phyloP scores from a whole-genome alignment of 2,113 vertebrate species.

The Casuarius casuarius region DNA sequence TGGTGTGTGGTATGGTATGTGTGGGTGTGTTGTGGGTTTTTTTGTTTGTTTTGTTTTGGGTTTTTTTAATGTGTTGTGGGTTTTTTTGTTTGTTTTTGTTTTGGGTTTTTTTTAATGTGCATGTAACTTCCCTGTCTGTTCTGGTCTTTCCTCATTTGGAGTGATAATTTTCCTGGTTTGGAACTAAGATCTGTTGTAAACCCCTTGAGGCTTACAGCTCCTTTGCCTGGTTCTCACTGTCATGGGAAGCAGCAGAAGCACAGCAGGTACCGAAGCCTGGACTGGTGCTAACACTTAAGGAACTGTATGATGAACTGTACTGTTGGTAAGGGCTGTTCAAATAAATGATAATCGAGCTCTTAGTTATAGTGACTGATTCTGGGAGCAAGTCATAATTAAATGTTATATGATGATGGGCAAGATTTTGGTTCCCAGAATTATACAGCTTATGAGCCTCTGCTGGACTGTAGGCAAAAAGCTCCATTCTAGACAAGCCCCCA shows the following conservation, averaged over 20 bases:
- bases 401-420: background rate
- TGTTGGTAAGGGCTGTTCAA: background rate
- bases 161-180: background rate
- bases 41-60: too few relatives aligned
- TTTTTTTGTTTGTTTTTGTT: background rate
- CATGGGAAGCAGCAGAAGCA: rapidly evolving
- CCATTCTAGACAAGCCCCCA: background rate
- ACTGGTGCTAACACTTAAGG: background rate
- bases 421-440: background rate
- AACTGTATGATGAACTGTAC: background rate
- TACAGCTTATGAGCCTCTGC: background rate
- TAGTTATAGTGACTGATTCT: background rate
- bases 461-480: background rate
- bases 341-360: too few relatives aligned
- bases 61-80: rapidly evolving
- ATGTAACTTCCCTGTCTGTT: background rate
- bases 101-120: rapidly evolving
- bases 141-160: background rate
- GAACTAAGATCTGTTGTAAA: rapidly evolving
- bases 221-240: rapidly evolving
- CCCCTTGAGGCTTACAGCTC: background rate
- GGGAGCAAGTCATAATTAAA: background rate
- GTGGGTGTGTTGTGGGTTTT: too few relatives aligned
- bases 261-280: background rate
- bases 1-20: too few relatives aligned